Conservation (phyloP, 2,888 invertebrate genomes). For the Drosophila fulvimacula region DNA sequence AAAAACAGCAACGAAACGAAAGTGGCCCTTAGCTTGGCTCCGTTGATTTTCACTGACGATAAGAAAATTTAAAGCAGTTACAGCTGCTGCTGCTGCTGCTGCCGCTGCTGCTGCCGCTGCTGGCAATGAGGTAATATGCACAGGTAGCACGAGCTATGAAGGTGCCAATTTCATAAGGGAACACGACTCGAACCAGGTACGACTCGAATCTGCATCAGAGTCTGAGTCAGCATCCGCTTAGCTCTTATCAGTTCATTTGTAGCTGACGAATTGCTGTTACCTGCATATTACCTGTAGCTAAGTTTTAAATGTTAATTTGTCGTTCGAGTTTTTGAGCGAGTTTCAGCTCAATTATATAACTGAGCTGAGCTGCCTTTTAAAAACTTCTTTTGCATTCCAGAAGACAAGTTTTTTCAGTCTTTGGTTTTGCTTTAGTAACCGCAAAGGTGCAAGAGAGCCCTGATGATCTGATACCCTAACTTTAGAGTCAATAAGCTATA, state of each 20-base stretch:
- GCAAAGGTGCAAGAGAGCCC: constrained; percentile 6
- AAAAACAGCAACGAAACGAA: constrained; percentile 55
- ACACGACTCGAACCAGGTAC: constrained; percentile 4
- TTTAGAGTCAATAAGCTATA: too few relatives aligned
- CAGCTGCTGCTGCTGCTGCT: constrained; percentile 10
- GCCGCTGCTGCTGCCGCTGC: background rate
- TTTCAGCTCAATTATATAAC: background rate
- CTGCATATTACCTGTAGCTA: background rate
- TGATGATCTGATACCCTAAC: constrained; percentile 24
- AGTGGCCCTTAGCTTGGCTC: constrained; percentile 51
- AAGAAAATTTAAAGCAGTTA: constrained; percentile 42
- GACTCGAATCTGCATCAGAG: background rate
- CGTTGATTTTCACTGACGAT: constrained; percentile 54
- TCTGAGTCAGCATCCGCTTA: constrained; percentile 5
- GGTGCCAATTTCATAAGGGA: constrained; percentile 40
- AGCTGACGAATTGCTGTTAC: constrained; percentile 15
- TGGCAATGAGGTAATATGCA: constrained; percentile 25
- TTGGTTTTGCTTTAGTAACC: constrained; percentile 10
- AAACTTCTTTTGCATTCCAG: constrained; percentile 16
- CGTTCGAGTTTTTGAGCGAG: background rate
- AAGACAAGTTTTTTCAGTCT: constrained; percentile 4
- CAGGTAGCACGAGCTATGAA: constrained; percentile 10
- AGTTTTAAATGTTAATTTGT: background rate
- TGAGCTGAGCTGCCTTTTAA: background rate
- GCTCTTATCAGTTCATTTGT: constrained; percentile 43